Evolutionary conservation across 2,113 vertebrate species (phyloP), one percentile per base, ranked within the genome.

Genomic region (Nesogale talazaci): DNA sequence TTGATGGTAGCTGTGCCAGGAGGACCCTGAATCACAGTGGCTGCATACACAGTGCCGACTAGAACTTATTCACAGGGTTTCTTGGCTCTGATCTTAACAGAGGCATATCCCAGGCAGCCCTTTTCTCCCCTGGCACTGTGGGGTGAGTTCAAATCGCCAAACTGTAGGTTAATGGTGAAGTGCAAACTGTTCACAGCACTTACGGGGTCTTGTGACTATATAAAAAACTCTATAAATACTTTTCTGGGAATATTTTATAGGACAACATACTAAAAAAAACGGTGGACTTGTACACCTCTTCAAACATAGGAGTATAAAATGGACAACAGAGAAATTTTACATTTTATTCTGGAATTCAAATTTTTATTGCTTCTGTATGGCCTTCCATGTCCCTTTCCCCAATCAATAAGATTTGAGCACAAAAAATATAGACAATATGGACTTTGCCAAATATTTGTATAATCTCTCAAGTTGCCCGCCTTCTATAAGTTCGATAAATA

Each of bases 401-500:
- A n/a, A 87, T 69, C 87, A 83, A 10, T 65, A 6, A 76, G 56
- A 3, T 90, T 79, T 75, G 61, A 2, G 15, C 63, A 38, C n/a
- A 87, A 81, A 82, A 83, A 36, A 82, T 81, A 78, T 63, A 74
- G 20, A 38, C 23, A 67, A 34, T 22, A 19, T 27, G 76, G 6
- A 61, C 7, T 36, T 88, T 82, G 12, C 3, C 23, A 31, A 31
- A 80, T 36, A 92, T 56, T 76, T 90, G 78, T 86, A 70, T 0
- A 63, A 83, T 72, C 5, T 3, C 1, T 61, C 10, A 61, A 20
- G 80, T 80, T 90, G 3, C 25, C 72, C 76, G 16, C 77, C 56
- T 82, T 63, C 40, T 85, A 15, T 19, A 90, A 88, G 25, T 77
- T 34, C 86, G 40, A 63, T 70, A 67, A 89, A 88, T 5, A 88